phyloP scores from a whole-genome alignment of 2,888 invertebrate species.

The Strigamia transsilvanica region DNA sequence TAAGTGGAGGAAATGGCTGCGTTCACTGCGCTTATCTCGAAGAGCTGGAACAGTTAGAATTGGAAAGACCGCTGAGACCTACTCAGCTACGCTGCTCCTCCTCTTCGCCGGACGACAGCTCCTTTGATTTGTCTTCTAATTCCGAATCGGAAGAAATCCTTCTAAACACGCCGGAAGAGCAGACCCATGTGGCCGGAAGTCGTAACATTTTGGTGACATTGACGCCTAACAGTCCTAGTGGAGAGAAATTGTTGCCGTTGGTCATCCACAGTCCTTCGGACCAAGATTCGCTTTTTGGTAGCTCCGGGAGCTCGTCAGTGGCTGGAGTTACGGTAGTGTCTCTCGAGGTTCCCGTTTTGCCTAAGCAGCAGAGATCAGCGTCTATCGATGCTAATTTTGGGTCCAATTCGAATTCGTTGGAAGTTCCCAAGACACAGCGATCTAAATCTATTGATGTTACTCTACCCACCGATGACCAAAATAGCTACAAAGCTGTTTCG shows the following conservation, averaged over 20 bases:
- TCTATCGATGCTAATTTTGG: conserved; percentile 88
- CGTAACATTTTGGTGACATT: conserved; percentile 70
- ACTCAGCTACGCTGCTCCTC: background rate
- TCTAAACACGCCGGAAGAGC: background rate
- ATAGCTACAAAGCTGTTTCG: conserved; percentile 80
- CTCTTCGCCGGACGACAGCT: conserved; percentile 57
- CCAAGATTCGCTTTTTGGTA: conserved; percentile 56
- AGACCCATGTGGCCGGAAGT: conserved; percentile 56
- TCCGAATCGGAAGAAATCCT: conserved; percentile 17
- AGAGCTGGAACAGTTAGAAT: conserved; percentile 56
- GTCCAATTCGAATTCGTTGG: conserved; percentile 71
- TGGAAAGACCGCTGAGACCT: conserved; percentile 46
- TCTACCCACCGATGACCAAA: conserved; percentile 83
- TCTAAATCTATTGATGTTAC: conserved; percentile 89
- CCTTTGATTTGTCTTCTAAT: conserved; percentile 14
- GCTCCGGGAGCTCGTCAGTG: conserved; percentile 61
- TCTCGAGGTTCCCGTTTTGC: conserved; percentile 80
- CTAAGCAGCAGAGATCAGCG: conserved; percentile 81
- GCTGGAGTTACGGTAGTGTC: conserved; percentile 74
- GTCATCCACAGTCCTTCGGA: conserved; percentile 54
- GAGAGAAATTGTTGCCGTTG: conserved; percentile 49
- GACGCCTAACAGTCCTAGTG: conserved; percentile 68
- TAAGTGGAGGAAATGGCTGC: conserved; percentile 54
- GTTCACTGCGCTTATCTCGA: conserved; percentile 58
- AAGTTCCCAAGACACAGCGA: conserved; percentile 69